These are phyloP conservation scores for Xanthorhoe spadicearia DNA, from an alignment of 2,888 invertebrate genomes.

Conservation along the genomic window DNA sequence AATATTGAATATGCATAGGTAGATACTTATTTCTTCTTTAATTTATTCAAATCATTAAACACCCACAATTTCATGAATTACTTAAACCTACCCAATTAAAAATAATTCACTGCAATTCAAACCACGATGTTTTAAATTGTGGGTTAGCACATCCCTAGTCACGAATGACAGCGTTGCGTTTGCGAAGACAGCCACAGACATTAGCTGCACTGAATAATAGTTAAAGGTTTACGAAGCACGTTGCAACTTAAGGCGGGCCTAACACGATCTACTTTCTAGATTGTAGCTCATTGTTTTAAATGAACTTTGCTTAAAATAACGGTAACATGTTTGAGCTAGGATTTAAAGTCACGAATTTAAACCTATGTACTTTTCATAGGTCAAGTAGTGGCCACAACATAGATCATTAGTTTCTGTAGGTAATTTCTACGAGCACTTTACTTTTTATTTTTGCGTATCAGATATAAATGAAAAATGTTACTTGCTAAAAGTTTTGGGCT, in stretches of 20 bases:
- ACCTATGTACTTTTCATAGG: too few species aligned
- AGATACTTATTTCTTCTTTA: too few species aligned
- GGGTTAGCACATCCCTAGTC: conserved; percentile 42
- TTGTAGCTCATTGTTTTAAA: conserved; percentile 10
- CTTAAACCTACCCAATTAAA: conserved; percentile 20
- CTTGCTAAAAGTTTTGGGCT: too few species aligned
- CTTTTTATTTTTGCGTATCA: too few species aligned
- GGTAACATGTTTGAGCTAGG: background rate
- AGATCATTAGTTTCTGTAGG: too few species aligned
- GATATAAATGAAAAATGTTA: too few species aligned
- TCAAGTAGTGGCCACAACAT: too few species aligned
- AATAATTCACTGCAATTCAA: conserved; percentile 29
- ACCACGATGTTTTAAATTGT: conserved; percentile 25
- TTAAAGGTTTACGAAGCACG: conserved; percentile 23
- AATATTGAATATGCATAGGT: too few species aligned
- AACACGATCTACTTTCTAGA: conserved; percentile 39
- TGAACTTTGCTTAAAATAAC: background rate
- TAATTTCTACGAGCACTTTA: too few species aligned
- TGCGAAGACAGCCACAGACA: conserved; percentile 32
- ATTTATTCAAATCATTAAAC: too few species aligned
- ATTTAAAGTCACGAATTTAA: too few species aligned
- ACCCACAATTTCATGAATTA: background rate
- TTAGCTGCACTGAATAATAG: conserved; percentile 2
- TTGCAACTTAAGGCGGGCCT: conserved; percentile 37
- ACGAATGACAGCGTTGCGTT: conserved; percentile 40